Evolutionary conservation across 1,140 invertebrate species (phyloP), one percentile per base, ranked within the genome.

Genomic region (Drosophila asahinai): DNA sequence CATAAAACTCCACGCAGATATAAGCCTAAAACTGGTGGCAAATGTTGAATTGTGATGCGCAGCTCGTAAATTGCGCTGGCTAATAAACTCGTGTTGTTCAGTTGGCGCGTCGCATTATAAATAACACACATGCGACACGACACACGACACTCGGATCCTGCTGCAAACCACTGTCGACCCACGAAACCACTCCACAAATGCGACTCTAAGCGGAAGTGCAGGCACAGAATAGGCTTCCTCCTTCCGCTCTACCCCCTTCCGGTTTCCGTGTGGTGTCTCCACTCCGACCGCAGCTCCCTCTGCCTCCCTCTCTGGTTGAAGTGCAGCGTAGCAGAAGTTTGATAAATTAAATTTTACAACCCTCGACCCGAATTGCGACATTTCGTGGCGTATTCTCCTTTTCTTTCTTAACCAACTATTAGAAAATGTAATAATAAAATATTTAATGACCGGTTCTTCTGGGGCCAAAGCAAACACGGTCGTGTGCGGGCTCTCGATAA

Each of bases 161-260:
- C 36, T 42, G 66, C 12, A 27, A 72, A 43, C 15, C 19, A 52
- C 33, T 38, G 14, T 40, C 33, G 19, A 45, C 51, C 52, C 59
- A 48, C 25, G 27, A 36, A 27, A 25, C 48, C 40, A 66, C 66
- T 52, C 65, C 75, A 47, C 83, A 80, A 63, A 78, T 71, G 76
- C 52, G 19, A 73, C 80, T 83, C 66, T 72, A 67, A 86, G 54
- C 82, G 82, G 82, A 86, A 86, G 82, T 86, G 83, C 83, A 86
- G 84, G 77, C 83, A 87, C 80, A 79, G 79, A 83, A 86, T 86
- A 79, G 86, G 75, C 80, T 81, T 71, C 73, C 71, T 52, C 73
- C 83, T 76, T 87, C 83, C 83, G 83, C 65, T 63, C 80, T 82
- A 76, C 80, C 80, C 72, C 49, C 74, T 86, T 86, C 82, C 83